Conservation (phyloP, 2,113 vertebrate species). For the Bubo scandiacus region DNA sequence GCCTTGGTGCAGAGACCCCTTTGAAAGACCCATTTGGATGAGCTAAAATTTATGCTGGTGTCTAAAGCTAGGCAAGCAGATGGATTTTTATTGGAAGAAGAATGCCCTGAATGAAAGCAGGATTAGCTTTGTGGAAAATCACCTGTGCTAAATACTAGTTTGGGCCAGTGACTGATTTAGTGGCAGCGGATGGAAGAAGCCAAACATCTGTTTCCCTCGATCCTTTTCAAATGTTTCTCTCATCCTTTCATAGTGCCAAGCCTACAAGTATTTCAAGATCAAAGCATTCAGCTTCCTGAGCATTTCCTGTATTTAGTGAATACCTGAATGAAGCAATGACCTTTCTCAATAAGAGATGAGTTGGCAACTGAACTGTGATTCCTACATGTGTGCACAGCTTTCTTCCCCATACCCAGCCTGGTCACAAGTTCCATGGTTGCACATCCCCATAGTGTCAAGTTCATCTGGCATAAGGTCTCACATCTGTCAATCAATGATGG, state of each 20-base stretch:
- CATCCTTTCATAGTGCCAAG: not conserved
- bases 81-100: slow-evolving; percentile 36
- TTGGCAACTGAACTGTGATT: not conserved
- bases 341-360: not conserved
- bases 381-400: not conserved
- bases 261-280: slow-evolving; percentile 41
- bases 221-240: slow-evolving; percentile 29
- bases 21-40: not conserved
- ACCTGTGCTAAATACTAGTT: slow-evolving; percentile 51
- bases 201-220: slow-evolving; percentile 66
- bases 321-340: slow-evolving; percentile 14
- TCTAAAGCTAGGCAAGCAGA: slow-evolving; percentile 31
- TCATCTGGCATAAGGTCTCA: not conserved
- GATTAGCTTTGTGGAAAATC: slow-evolving; percentile 60
- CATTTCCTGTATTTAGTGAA: slow-evolving; percentile 48
- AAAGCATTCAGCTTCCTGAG: slow-evolving; percentile 29
- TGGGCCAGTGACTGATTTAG: slow-evolving; percentile 46
- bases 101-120: slow-evolving; percentile 34
- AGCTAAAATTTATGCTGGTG: slow-evolving; percentile 10
- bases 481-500: not conserved
- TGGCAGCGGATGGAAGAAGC: slow-evolving; percentile 4
- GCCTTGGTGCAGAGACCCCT: slow-evolving; percentile 2
- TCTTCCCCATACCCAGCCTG: not conserved
- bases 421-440: not conserved
- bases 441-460: fast-evolving